A percentile compares a stretch with the other conserved stretches of the same genome.
phyloP scores from a whole-genome alignment of 2,113 vertebrate genomes.

The Cinclus cinclus region DNA sequence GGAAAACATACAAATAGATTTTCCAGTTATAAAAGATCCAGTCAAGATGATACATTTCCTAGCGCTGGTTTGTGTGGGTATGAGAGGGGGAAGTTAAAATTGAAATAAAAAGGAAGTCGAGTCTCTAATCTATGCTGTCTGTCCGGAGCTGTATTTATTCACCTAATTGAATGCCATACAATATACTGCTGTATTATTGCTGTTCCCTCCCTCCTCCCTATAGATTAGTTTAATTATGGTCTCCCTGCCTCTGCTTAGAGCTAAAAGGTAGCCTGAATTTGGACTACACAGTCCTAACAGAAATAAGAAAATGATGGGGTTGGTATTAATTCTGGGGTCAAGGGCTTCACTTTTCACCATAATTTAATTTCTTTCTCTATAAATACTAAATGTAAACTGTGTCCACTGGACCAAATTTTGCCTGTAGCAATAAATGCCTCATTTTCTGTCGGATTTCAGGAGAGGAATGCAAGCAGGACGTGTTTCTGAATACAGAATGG shows the following conservation, averaged over 20 bases:
- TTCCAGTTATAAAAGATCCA: slow-evolving; percentile 51
- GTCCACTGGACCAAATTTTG: slow-evolving; percentile 85
- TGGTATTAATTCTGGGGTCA: slow-evolving; percentile 80
- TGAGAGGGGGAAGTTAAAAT: slow-evolving; percentile 27
- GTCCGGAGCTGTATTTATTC: slow-evolving; percentile 59
- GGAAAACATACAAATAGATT: slow-evolving; percentile 44
- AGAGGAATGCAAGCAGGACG: slow-evolving; percentile 85
- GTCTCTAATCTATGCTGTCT: slow-evolving; percentile 47
- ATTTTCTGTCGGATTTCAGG: slow-evolving; percentile 86
- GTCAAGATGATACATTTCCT: slow-evolving; percentile 33
- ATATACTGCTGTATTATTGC: slow-evolving; percentile 37
- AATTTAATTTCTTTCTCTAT: slow-evolving; percentile 88
- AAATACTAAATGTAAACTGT: slow-evolving; percentile 96
- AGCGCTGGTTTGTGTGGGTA: neutral
- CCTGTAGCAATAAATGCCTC: slow-evolving; percentile 86
- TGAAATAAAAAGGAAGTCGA: slow-evolving; percentile 54
- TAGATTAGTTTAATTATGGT: slow-evolving; percentile 39
- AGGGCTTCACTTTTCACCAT: slow-evolving; percentile 82
- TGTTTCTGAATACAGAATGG: slow-evolving; percentile 95
- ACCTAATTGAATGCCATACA: slow-evolving; percentile 41
- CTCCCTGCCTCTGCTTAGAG: slow-evolving; percentile 9
- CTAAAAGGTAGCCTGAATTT: slow-evolving; percentile 44
- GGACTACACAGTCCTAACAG: slow-evolving; percentile 17
- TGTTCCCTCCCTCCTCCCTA: slow-evolving; percentile 27
- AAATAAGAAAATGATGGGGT: slow-evolving; percentile 61